Evolutionary conservation across 2,888 invertebrate genomes (phyloP).

Genomic region (Cerastis rubricosa): DNA sequence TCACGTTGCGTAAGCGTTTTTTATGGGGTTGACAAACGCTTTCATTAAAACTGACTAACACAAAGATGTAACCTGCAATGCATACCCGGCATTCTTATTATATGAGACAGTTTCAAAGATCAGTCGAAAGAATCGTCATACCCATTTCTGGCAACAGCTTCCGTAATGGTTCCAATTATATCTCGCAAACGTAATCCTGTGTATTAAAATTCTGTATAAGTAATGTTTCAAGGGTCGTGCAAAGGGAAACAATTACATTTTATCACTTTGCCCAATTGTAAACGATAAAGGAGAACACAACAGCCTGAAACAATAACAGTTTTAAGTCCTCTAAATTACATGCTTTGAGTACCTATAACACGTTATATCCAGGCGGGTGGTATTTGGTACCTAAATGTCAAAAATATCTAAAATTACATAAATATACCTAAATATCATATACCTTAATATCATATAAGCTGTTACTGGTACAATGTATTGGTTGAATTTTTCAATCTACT

Average conservation of each 20-base stretch:
- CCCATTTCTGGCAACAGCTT: not conserved
- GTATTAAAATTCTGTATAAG: constrained; percentile 15
- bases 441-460: no score
- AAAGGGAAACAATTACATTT: constrained; percentile 38
- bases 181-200: not conserved
- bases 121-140: not conserved
- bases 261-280: constrained; percentile 26
- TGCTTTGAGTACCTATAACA: not conserved
- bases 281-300: constrained; percentile 11
- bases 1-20: not conserved
- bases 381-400: no score
- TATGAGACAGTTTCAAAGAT: not conserved
- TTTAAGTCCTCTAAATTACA: constrained; percentile 29
- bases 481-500: no score
- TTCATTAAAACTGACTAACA: not conserved
- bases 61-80: not conserved
- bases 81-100: no score
- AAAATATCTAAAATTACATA: no score
- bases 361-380: not conserved
- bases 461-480: no score
- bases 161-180: constrained; percentile 6
- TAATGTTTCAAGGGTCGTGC: constrained; percentile 1
- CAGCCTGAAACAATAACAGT: constrained; percentile 48
- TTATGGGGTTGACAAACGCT: no score
- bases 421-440: no score